Conservation (phyloP, 2,113 vertebrate species). For the Felis catus region DNA sequence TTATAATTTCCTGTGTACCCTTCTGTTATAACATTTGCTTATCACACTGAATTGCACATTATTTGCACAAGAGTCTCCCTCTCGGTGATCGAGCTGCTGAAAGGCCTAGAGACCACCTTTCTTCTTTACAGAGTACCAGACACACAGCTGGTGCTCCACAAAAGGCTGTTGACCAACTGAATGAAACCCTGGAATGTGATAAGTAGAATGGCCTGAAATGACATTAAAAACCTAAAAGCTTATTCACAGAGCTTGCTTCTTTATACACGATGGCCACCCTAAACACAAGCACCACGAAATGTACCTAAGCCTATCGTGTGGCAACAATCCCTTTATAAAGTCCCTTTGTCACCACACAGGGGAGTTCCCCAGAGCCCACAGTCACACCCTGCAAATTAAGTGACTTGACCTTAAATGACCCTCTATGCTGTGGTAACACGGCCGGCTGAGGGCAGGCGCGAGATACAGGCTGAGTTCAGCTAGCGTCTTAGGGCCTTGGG, state of each 20-base stretch:
- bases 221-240: background rate
- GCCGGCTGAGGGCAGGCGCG: background rate
- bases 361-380: background rate
- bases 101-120: background rate
- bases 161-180: background rate
- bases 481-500: background rate
- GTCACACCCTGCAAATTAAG: conserved; percentile 25
- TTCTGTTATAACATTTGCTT: background rate
- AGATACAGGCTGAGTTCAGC: background rate
- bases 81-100: background rate
- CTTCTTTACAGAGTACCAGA: background rate
- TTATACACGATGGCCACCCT: background rate
- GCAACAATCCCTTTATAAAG: background rate
- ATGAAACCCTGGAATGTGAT: background rate
- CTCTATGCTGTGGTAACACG: background rate
- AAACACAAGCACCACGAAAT: background rate
- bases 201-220: background rate
- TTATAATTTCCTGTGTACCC: background rate
- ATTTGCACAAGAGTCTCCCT: background rate
- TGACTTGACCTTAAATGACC: conserved; percentile 41
- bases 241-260: background rate
- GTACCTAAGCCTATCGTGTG: background rate
- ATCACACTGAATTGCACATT: background rate
- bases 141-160: background rate
- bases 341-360: background rate